Evolutionary conservation across 2,888 invertebrate species (phyloP), one percentile per base, ranked within the genome.

Genomic region (Drosophila kuntzei): DNA sequence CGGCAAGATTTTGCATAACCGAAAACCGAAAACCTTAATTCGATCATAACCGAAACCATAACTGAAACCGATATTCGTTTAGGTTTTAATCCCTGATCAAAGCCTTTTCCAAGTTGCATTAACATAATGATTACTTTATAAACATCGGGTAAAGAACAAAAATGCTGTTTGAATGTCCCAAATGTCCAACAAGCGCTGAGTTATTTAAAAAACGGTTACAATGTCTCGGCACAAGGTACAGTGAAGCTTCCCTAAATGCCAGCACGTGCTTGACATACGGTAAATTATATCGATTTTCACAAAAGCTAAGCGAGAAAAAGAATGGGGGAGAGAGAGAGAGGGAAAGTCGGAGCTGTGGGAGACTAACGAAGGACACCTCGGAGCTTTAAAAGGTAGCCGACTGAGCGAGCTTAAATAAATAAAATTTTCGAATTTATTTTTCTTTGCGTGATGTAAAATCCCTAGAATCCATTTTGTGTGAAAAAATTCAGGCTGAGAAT

Each of bases 271-370:
- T 61, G 50, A 66, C 69, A 80, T 72, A 70, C 70, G 51, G 60
- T 44, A 66, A 75, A 64, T 76, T 58, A 63, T 78, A 80, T 79
- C 75, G 80, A 78, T 72, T 79, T 57, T 58, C 61, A 47, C 12
- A 54, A 44, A 4, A 57, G 51, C 44, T 29, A 12, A 34, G 32
- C 7, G 18, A 49, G 25, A 5, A 9, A 16, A 4, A 29, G 20
- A 37, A 4, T 39, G 22, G 5, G 29, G 3, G n/a, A 27, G n/a
- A 18, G 8, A 14, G 41, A 39, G 9, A 29, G 12, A 39, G 14
- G 3, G 7, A 1, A 0, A 22, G 7, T 32, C 5, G 34, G 16
- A 7, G 25, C 12, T 16, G n/a, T 5, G 43, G 46, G 46, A 16
- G 14, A 34, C 46, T 41, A 49, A 43, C 41, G 18, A 34, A 55